A percentile compares a stretch with the other conserved stretches of the same genome.
Conservation (phyloP, 2,113 vertebrate genomes). For the Mixornis gularis region DNA sequence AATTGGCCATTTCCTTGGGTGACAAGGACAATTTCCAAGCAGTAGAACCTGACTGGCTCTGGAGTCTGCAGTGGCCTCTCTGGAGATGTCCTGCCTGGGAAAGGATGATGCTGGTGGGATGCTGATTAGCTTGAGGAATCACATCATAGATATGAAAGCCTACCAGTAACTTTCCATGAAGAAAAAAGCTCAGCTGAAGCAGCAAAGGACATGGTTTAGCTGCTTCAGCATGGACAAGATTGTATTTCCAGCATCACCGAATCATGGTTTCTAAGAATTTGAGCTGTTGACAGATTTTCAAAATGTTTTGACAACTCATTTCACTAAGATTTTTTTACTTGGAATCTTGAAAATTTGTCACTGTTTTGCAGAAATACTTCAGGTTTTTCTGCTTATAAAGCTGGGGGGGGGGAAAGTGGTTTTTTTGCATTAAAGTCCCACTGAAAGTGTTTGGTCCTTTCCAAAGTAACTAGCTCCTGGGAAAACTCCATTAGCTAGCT, state of each 20-base stretch:
- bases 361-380: neutral
- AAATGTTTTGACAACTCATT: slow-evolving; percentile 61
- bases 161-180: slow-evolving; percentile 32
- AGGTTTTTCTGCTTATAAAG: neutral
- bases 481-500: neutral
- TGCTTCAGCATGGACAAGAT: slow-evolving; percentile 26
- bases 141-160: neutral
- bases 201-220: neutral
- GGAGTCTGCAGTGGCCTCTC: neutral
- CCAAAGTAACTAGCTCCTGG: neutral
- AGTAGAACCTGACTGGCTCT: neutral
- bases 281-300: slow-evolving; percentile 52
- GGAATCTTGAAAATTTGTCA: slow-evolving; percentile 29
- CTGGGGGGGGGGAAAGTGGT: neutral
- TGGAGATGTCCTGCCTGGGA: neutral
- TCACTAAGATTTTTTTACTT: slow-evolving; percentile 21
- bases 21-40: neutral
- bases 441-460: neutral
- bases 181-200: neutral
- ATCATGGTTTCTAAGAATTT: slow-evolving; percentile 53
- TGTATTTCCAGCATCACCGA: slow-evolving; percentile 1
- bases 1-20: neutral
- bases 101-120: neutral
- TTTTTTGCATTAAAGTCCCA: neutral
- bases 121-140: neutral